Evolutionary conservation across 2,888 invertebrate species (phyloP), one percentile per base, ranked within the genome.

Genomic region (Ethmia dodecea): DNA sequence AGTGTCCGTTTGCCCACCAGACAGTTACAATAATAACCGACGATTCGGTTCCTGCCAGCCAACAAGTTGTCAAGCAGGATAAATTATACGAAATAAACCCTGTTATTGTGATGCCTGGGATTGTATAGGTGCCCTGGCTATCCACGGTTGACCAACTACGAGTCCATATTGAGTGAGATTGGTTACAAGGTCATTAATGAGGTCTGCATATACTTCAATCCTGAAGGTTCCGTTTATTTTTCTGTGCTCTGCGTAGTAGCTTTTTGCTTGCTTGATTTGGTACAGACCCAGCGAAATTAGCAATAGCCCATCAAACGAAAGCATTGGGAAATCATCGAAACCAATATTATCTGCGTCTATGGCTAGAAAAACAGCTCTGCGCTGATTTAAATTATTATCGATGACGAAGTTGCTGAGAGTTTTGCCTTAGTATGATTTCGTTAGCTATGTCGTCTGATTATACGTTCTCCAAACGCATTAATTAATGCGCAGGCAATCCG

Each of bases 161-260:
- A n/a, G n/a, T n/a, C n/a, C n/a, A n/a, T n/a, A n/a, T n/a, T n/a
- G n/a, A n/a, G n/a, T n/a, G n/a, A n/a, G n/a, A n/a, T n/a, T n/a
- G n/a, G n/a, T n/a, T n/a, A n/a, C n/a, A n/a, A n/a, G n/a, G n/a
- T n/a, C n/a, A n/a, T n/a, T n/a, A n/a, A n/a, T n/a, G n/a, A n/a
- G 13, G n/a, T n/a, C n/a, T n/a, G n/a, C n/a, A n/a, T n/a, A n/a
- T n/a, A n/a, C n/a, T n/a, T n/a, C n/a, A n/a, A n/a, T n/a, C n/a
- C n/a, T n/a, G n/a, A n/a, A n/a, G n/a, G n/a, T n/a, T n/a, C n/a
- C n/a, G n/a, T n/a, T n/a, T n/a, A n/a, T n/a, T 9, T 30, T 16
- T n/a, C n/a, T n/a, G 13, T 37, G 37, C 26, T 37, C 37, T 5
- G 28, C 33, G 13, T 37, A 37, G 13, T 30, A 33, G n/a, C 14